phyloP scores from a whole-genome alignment of 2,888 invertebrate genomes.

The Toxonevra muliebris region DNA sequence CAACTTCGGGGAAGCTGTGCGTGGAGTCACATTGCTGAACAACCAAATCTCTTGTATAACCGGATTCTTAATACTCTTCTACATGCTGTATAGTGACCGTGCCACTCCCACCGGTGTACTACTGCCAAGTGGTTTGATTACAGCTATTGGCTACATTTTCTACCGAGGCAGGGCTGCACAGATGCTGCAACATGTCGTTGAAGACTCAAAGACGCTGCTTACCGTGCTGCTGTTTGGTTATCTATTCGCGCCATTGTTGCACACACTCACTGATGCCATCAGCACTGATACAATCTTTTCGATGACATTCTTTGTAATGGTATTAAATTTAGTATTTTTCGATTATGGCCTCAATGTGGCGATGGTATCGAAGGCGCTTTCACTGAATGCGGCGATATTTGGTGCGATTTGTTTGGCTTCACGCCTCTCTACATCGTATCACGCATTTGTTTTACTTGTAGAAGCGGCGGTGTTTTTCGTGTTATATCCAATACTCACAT shows the following conservation, averaged over 20 bases:
- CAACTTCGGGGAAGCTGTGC: slow-evolving; percentile 74
- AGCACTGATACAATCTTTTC: slow-evolving; percentile 98
- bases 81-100: slow-evolving; percentile 76
- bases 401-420: slow-evolving; percentile 96
- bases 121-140: slow-evolving; percentile 68
- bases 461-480: slow-evolving; percentile 90
- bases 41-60: slow-evolving; percentile 82
- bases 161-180: slow-evolving; percentile 64
- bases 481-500: slow-evolving; percentile 82
- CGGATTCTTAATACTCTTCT: slow-evolving; percentile 76
- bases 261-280: slow-evolving; percentile 94
- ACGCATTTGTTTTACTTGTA: slow-evolving; percentile 90
- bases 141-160: slow-evolving; percentile 71
- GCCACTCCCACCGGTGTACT: slow-evolving; percentile 74
- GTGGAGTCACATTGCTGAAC: slow-evolving; percentile 80
- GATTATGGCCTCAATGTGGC: slow-evolving; percentile 89
- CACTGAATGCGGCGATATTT: slow-evolving; percentile 94
- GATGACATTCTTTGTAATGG: slow-evolving; percentile 86
- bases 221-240: slow-evolving; percentile 89
- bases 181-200: slow-evolving; percentile 56
- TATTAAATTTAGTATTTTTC: slow-evolving; percentile 88
- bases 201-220: slow-evolving; percentile 80
- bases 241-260: slow-evolving; percentile 88
- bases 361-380: slow-evolving; percentile 89
- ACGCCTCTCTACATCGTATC: slow-evolving; percentile 82